These are phyloP conservation scores for Sabatieria punctata DNA, from an alignment of 2,888 invertebrate genomes.

Conservation along the genomic window DNA sequence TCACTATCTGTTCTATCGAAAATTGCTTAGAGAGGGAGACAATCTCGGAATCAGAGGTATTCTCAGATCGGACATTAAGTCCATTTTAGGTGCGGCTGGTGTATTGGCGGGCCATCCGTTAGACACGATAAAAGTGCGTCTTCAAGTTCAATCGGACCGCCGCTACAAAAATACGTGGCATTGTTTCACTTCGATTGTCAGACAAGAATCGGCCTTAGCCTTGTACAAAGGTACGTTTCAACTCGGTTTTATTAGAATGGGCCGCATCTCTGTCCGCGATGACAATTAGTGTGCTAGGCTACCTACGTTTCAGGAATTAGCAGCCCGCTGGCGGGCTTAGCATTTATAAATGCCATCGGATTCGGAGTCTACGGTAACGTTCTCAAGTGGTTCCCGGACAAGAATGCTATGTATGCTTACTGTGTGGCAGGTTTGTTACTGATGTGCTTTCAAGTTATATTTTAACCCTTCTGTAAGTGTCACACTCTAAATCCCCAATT, in stretches of 20 bases:
- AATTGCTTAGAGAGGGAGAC: too few relatives aligned
- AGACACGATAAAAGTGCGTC: conserved; percentile 65
- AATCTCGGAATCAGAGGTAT: too few relatives aligned
- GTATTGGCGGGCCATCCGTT: conserved; percentile 76
- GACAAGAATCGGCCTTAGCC: conserved; percentile 53
- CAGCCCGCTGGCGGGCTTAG: conserved; percentile 73
- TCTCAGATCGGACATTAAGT: too few relatives aligned
- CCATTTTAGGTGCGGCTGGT: conserved; percentile 71
- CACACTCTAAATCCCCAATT: too few relatives aligned
- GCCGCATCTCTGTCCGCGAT: too few relatives aligned
- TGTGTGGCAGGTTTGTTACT: conserved; percentile 42
- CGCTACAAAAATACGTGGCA: conserved; percentile 53
- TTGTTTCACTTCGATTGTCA: conserved; percentile 54
- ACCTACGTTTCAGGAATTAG: too few relatives aligned
- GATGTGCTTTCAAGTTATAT: not conserved
- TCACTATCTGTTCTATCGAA: too few relatives aligned
- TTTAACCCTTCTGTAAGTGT: too few relatives aligned
- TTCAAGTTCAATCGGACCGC: conserved; percentile 43
- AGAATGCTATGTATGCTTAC: conserved; percentile 43
- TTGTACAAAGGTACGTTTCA: conserved; percentile 53
- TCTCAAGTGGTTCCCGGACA: conserved; percentile 47
- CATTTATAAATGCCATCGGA: conserved; percentile 73
- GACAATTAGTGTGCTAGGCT: not conserved
- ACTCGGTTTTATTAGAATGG: conserved; percentile 1
- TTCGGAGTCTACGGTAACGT: conserved; percentile 85